Base-by-base conservation (phyloP, 2,888 invertebrate species). In the Caenorhabditis sp. region DNA sequence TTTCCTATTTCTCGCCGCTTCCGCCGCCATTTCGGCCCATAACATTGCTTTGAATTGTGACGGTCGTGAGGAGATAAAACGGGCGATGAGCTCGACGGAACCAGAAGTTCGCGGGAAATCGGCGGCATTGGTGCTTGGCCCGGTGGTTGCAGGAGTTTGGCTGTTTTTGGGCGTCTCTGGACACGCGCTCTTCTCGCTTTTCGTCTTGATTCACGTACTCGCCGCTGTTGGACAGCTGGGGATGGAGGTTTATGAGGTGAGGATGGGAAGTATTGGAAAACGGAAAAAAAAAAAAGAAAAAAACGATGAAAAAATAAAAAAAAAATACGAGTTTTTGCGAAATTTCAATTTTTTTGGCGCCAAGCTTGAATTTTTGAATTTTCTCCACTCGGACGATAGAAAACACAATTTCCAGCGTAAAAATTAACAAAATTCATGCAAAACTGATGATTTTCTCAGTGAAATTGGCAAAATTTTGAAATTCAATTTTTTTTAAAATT, bases 191-290 rank as follows among this genome's bases (percentile, higher is more conserved):
- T 80, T 80, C 60, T 80, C 80, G 11, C 28, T 74, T n/a, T 69
- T 80, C 35, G 80, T 69, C 11, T 50, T 80, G 13, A 58, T 69
- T 13, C 80, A 80, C 32, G 74, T 74, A 9, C n/a, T 74, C 9
- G 74, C 74, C 8, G 53, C 80, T 1, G 40, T 69, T 24, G 80
- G 80, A 64, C 80, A 80, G 69, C 60, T 80, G 13, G 80, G 58
- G 22, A 65, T 80, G 4, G 80, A 80, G 37, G 80, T 64, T 0
- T 74, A 80, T 51, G 80, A 80, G 55, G 74, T 80, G 15, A 37
- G 35, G 11, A 35, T 8, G 35, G 11, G 35, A n/a, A 35, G 35
- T 5, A 8, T 11, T 8, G 35, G 35, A 11, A 8, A 35, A 8
- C 35, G 11, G 11, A 8, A 5, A 35, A 35, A 8, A 35, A 11